Conservation (phyloP, 2,797 vertebrate genomes). For the Pseudochirops corinnae region DNA sequence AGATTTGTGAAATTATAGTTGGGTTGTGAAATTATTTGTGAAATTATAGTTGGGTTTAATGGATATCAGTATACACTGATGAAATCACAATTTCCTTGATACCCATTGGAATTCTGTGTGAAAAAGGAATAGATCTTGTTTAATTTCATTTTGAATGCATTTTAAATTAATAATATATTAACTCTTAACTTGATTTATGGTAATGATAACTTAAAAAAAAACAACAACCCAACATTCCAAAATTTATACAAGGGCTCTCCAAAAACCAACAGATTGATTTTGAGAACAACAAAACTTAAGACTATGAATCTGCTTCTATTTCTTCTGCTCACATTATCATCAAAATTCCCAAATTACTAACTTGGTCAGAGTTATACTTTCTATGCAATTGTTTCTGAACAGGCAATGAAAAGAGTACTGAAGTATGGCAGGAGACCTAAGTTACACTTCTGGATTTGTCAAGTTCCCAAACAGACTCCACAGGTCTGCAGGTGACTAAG, state of each 20-base stretch:
- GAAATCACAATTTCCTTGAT: neutral
- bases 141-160: neutral
- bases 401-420: constrained; percentile 25
- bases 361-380: neutral
- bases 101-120: neutral
- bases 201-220: constrained; percentile 37
- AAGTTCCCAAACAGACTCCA: neutral
- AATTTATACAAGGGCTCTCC: neutral
- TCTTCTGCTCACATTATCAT: neutral
- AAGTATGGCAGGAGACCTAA: constrained; percentile 35
- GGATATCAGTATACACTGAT: neutral
- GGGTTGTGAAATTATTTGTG: neutral
- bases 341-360: neutral
- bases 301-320: neutral
- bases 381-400: constrained; percentile 40
- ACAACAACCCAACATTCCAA: constrained; percentile 19
- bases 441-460: constrained; percentile 16
- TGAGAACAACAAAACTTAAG: neutral
- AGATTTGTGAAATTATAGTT: neutral
- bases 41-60: neutral
- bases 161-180: neutral
- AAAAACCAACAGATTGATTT: neutral
- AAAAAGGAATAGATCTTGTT: neutral
- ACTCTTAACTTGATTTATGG: constrained; percentile 44
- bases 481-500: neutral